These are phyloP conservation scores for Apodemus agrarius DNA, from an alignment of 2,797 vertebrate genomes.

Conservation along the genomic window DNA sequence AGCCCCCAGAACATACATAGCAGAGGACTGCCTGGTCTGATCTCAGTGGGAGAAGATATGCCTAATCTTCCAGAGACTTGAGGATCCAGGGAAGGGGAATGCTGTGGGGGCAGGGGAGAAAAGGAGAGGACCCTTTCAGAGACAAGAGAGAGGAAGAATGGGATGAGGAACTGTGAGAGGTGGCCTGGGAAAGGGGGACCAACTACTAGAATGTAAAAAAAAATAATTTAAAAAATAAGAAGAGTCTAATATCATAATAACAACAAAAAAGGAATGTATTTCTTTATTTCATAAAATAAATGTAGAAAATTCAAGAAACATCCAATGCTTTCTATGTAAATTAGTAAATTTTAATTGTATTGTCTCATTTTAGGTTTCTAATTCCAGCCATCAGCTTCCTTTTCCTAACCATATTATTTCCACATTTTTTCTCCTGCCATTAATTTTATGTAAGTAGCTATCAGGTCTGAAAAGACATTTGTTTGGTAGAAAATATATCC, in stretches of 20 bases:
- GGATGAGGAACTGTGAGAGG: background rate
- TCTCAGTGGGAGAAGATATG: background rate
- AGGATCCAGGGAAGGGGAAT: background rate
- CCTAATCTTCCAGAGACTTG: background rate
- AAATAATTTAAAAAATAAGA: background rate
- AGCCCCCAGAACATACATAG: background rate
- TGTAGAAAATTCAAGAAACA: conserved; percentile 1
- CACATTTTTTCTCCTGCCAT: conserved; percentile 58
- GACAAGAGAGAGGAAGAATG: background rate
- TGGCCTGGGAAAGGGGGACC: accelerated
- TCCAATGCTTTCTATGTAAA: background rate
- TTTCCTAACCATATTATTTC: background rate
- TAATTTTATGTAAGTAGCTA: conserved; percentile 32
- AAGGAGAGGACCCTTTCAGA: background rate
- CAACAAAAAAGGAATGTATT: background rate
- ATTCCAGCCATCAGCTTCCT: conserved; percentile 26
- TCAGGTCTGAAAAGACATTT: background rate
- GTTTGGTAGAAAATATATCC: background rate
- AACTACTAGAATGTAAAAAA: background rate
- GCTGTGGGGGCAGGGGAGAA: accelerated
- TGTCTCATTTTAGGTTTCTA: conserved; percentile 59
- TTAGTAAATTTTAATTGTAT: conserved; percentile 21
- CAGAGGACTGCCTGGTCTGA: background rate
- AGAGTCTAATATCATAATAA: conserved; percentile 27
- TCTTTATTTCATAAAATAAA: conserved; percentile 3